Base-by-base conservation (phyloP, 1,140 invertebrate species). In the Neotoxoptera formosana region DNA sequence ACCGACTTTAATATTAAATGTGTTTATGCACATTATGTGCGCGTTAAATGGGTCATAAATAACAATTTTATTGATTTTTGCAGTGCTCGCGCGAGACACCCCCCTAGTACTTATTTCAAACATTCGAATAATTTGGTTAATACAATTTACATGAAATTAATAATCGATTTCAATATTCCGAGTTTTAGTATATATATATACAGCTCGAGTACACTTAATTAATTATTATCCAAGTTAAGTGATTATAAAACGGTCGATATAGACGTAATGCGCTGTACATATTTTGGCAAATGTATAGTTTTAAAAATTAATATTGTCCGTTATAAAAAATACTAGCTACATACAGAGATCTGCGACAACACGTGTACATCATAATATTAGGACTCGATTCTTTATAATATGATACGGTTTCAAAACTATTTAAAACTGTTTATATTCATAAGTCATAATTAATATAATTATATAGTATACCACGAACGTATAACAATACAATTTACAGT, bases 51-150 rank as follows among this genome's bases (percentile, higher is more conserved):
- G n/a, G 20, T 53, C n/a, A 53, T 89, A 89, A 89, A 89, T 53
- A 89, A 89, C 48, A 34, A n/a, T 53, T 51, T 53, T 53, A 89
- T 89, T 53, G 48, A 89, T 89, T 89, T 51, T 89, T 23, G 30
- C n/a, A n/a, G n/a, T 76, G 48, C 1, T 17, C 9, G 17, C 41
- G 30, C 2, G 2, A 51, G 14, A 17, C n/a, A n/a, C n/a, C 86
- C 47, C 48, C 36, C 3, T 7, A 51, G 87, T 53, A 47, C 45
- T 86, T n/a, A 53, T 89, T 53, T 89, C 21, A 45, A 89, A 53
- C 34, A 56, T 30, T 36, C 23, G 21, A 89, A 56, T 89, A 41
- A 89, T 89, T 89, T n/a, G 21, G 88, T 25, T 56, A 56, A 89
- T 53, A 89, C 8, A 51, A 56, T 53, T 89, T 53, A 89, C 9